These are phyloP conservation scores for Julus scanicus DNA, from an alignment of 2,888 invertebrate species.

Conservation along the genomic window DNA sequence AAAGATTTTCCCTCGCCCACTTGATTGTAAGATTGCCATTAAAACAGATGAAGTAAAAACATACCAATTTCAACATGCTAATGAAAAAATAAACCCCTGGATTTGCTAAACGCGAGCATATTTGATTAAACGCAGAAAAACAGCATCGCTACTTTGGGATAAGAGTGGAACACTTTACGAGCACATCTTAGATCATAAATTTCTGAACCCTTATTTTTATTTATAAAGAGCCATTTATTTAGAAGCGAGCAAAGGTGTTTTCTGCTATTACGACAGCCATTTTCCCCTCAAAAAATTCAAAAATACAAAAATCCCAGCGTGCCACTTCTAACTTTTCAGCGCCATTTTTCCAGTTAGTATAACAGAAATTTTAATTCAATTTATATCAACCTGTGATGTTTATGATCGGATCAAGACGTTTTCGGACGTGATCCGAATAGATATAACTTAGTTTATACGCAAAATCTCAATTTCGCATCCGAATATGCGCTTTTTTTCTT, in stretches of 20 bases:
- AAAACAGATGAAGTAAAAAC: background rate
- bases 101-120: background rate
- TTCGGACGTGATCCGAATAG: background rate
- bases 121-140: background rate
- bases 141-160: background rate
- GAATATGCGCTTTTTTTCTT: background rate
- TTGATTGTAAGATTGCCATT: too few species aligned
- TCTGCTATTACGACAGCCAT: constrained; percentile 1
- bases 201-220: background rate
- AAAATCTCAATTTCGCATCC: background rate
- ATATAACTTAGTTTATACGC: background rate
- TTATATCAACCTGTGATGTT: background rate
- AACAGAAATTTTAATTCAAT: constrained; percentile 2
- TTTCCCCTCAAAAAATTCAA: background rate
- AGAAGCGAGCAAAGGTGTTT: background rate
- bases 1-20: background rate
- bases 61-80: background rate
- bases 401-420: constrained; percentile 2
- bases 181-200: background rate
- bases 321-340: background rate
- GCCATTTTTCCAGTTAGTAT: background rate
- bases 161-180: background rate
- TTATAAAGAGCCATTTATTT: constrained; percentile 19
- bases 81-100: background rate
- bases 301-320: background rate